Conservation (phyloP, 2,113 vertebrate genomes). For the Alligator sinensis region DNA sequence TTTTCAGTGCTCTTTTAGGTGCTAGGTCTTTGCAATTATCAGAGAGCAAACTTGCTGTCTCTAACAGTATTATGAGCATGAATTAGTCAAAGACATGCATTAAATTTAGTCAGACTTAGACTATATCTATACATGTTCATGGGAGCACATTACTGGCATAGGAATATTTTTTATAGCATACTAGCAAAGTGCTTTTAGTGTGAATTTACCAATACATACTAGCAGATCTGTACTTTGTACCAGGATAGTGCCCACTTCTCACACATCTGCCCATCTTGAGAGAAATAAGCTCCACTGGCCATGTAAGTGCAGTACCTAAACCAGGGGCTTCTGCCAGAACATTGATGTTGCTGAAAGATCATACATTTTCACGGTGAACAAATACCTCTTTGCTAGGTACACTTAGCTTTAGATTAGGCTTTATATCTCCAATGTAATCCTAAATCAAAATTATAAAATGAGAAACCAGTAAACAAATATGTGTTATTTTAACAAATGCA, state of each 20-base stretch:
- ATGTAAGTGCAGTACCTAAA: neutral
- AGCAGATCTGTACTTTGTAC: no score
- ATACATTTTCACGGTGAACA: slow-evolving; percentile 21
- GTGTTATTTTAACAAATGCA: neutral
- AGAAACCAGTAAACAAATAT: neutral
- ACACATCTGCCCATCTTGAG: neutral
- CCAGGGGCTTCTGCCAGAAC: slow-evolving; percentile 22
- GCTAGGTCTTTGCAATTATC: neutral
- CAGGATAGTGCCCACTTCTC: no score
- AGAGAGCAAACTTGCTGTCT: neutral
- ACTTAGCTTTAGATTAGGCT: slow-evolving; percentile 29
- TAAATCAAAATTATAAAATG: neutral
- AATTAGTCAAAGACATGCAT: neutral
- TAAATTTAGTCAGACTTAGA: neutral
- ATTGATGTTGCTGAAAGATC: neutral
- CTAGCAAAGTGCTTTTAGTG: no score
- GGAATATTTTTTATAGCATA: no score
- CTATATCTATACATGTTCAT: no score
- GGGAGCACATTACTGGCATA: no score
- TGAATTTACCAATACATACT: no score
- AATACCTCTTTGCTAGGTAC: neutral
- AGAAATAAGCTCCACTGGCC: neutral
- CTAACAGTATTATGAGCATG: neutral
- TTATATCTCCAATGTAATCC: neutral
- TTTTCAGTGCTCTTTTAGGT: neutral